Percentiles rank a stretch among this genome's conserved stretches.
phyloP scores from a whole-genome alignment of 2,888 invertebrate species.

The Crematogaster levior region DNA sequence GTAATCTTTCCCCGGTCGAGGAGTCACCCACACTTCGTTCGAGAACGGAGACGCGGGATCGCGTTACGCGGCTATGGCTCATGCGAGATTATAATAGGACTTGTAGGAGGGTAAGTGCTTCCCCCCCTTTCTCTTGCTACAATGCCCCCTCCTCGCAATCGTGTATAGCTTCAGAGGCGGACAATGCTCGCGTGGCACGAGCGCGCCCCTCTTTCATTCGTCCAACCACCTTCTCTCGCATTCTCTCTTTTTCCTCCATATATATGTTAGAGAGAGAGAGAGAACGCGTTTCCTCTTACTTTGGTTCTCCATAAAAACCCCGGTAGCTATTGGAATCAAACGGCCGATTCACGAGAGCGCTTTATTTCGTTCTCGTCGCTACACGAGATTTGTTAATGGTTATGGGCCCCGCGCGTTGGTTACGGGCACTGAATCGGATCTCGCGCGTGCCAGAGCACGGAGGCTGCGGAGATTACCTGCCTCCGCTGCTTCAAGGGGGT shows the following conservation, averaged over 20 bases:
- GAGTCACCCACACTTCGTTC: constrained; percentile 12
- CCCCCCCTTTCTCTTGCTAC: background rate
- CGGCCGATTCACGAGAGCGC: constrained; percentile 76
- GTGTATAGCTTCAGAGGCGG: constrained; percentile 44
- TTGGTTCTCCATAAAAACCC: constrained; percentile 56
- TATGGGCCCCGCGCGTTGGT: constrained; percentile 64
- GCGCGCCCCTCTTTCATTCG: constrained; percentile 55
- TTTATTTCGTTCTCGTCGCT: constrained; percentile 76
- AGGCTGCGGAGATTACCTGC: constrained; percentile 76
- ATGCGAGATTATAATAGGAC: constrained; percentile 70
- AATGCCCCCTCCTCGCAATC: constrained; percentile 40
- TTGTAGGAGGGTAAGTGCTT: constrained; percentile 58
- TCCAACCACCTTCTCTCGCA: constrained; percentile 16
- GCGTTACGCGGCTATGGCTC: constrained; percentile 66
- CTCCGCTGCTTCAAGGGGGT: constrained; percentile 69
- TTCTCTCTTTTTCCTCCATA: constrained; percentile 1
- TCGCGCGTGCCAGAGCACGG: constrained; percentile 63
- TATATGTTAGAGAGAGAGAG: background rate
- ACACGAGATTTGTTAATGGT: constrained; percentile 79
- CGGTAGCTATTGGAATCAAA: constrained; percentile 77
- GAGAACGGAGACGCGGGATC: constrained; percentile 61
- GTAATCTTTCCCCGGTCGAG: constrained; percentile 35
- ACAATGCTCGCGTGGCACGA: constrained; percentile 67
- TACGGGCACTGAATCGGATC: constrained; percentile 42
- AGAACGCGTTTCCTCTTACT: constrained; percentile 50